Base-by-base conservation (phyloP, 2,888 invertebrate species). In the Polydrusus pterygomalis region DNA sequence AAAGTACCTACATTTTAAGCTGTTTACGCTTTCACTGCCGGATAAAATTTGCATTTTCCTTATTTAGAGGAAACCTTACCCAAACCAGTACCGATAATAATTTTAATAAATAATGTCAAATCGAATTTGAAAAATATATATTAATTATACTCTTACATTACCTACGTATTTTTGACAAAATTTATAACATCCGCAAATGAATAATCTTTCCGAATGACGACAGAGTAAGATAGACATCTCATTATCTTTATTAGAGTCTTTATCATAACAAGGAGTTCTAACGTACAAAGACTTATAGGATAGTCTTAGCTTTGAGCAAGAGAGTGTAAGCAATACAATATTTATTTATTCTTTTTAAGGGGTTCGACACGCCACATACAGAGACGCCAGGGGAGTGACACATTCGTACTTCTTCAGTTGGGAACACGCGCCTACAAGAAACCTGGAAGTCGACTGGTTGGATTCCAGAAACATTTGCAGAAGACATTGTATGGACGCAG, bases 321-420 rank as follows among this genome's bases (percentile, higher is more conserved):
- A n/a, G 25, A 25, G 25, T 25, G 25, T 25, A 25, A 25, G 25
- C 25, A n/a, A 43, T 43, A 43, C 40, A 10, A 43, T 60, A 34
- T 34, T 34, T 70, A 64, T 82, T 83, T 25, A 25, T 25, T 3
- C 1, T 38, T 1, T 60, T 60, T 56, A 86, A 96, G 96, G 96
- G 83, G 96, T 96, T 43, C 93, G 96, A 79, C 96, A 96, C 86
- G 94, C 96, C 54, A 93, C 94, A 15, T 96, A 96, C 88, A 92
- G 96, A 81, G 96, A 96, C 86, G 96, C 94, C 11, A 91, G 96
- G 72, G 96, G 96, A 58, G 95, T 96, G 30, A 92, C 94, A 6
- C 96, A 96, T 87, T 95, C 96, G 25, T 97, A 97, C 89, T 97
- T 96, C 93, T 96, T 96, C 92, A 96, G 96, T 86, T 96, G 96